Evolutionary conservation across 2,888 invertebrate genomes (phyloP).

Genomic region (Conomelus anceps): DNA sequence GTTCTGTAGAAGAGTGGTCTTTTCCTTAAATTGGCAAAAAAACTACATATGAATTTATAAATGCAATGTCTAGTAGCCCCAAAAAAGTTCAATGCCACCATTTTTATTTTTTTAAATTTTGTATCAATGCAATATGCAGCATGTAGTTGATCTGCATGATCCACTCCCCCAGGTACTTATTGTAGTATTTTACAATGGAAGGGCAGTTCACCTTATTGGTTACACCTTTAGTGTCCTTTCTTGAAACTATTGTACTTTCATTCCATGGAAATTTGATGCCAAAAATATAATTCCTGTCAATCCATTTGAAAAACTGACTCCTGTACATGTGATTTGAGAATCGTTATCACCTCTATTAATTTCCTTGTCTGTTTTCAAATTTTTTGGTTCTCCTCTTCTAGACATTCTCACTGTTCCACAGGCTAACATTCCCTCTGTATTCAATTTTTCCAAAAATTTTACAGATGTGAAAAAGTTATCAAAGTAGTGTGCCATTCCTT

Average conservation of each 20-base stretch:
- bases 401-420: slow-evolving; percentile 25
- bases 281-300: slow-evolving; percentile 20
- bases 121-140: slow-evolving; percentile 33
- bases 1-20: no score
- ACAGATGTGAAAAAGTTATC: slow-evolving; percentile 29
- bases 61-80: no score
- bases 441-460: slow-evolving; percentile 22
- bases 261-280: not conserved
- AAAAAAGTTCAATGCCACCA: slow-evolving; percentile 38
- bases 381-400: slow-evolving; percentile 19
- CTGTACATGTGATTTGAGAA: slow-evolving; percentile 20
- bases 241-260: slow-evolving; percentile 18
- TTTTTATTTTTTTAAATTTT: slow-evolving; percentile 37
- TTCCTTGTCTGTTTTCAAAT: slow-evolving; percentile 3
- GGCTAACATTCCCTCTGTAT: slow-evolving; percentile 21
- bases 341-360: slow-evolving; percentile 32
- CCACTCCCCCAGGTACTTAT: slow-evolving; percentile 37
- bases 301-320: slow-evolving; percentile 26
- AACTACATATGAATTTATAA: no score
- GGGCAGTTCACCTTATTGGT: slow-evolving; percentile 33
- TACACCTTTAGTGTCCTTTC: slow-evolving; percentile 30
- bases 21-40: no score
- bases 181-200: slow-evolving; percentile 34
- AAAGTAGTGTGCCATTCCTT: slow-evolving; percentile 20
- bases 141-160: slow-evolving; percentile 35